Base-by-base conservation (phyloP, 35 echinoderm and acorn worm species). In the Diadema setosum region DNA sequence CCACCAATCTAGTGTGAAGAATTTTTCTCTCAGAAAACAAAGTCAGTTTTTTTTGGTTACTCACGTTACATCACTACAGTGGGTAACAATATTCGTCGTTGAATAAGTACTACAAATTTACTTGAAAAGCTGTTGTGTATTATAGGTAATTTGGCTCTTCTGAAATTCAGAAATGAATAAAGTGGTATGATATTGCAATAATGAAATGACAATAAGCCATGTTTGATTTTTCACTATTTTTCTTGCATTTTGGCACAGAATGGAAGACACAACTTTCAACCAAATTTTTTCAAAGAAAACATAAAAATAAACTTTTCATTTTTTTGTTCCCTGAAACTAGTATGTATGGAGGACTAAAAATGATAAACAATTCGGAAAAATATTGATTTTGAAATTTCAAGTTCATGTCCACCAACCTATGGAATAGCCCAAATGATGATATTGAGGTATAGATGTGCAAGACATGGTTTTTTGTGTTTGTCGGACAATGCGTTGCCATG, bases 131-230 rank as follows among this genome's bases (percentile, higher is more conserved):
- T 81, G 75, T 81, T 81, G 1, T 46, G 2, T 81, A 81, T 81
- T 81, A 43, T 3, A 81, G 1, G 75, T 40, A 44, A 41, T 81
- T 44, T 81, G 44, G 39, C 75, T 5, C 36, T 81, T 81, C 75
- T 81, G 46, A 24, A 81, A 2, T 81, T 81, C 75, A 81, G 75
- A 81, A 81, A 81, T 81, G 24, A 2, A 81, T 81, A 81, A 41
- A 81, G 32, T 42, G 45, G 45, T 42, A 81, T 81, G 75, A 5
- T 63, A 29, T 42, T 81, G 75, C 75, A 81, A n/a, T 81, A 81
- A 39, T 2, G 46, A 46, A 81, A 81, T 81, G 29, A 4, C 25
- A 81, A 81, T 40, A 45, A 81, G 17, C 2, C 17, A 76, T 32
- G 6, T 76, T 76, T 76, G 18, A 76, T 40, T 76, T 76, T 76